A percentile compares a stretch with the other conserved stretches of the same genome.
Evolutionary conservation across 2,888 invertebrate species (phyloP).

Genomic region (Xestia ashworthii): DNA sequence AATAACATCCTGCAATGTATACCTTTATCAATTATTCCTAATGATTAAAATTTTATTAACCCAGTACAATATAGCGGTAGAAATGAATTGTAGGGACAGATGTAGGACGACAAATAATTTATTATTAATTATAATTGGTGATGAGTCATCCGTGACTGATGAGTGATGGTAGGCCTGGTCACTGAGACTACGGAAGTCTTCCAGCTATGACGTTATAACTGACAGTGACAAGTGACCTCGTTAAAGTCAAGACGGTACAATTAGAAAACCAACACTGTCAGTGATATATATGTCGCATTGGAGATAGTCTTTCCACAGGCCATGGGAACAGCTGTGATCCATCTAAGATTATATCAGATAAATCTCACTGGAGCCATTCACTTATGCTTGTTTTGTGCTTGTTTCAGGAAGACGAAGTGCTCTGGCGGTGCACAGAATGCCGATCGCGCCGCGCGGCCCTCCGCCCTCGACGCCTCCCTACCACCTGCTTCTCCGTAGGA

Average conservation of each 20-base stretch:
- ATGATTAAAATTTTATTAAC: not conserved
- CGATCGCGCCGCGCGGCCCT: slow-evolving; percentile 90
- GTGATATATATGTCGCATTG: not conserved
- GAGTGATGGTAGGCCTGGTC: not conserved
- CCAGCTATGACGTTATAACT: not conserved
- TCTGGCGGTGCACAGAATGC: slow-evolving; percentile 86
- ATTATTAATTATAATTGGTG: too few relatives aligned
- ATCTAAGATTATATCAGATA: slow-evolving; percentile 6
- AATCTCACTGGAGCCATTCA: not conserved
- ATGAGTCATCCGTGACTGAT: too few relatives aligned
- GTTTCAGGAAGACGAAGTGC: slow-evolving; percentile 86
- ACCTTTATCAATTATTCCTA: not conserved
- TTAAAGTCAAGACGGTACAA: not conserved
- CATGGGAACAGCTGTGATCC: not conserved
- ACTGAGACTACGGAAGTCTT: not conserved
- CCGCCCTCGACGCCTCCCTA: slow-evolving; percentile 88
- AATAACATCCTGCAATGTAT: not conserved
- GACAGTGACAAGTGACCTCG: not conserved
- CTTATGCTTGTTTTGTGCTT: slow-evolving; percentile 64
- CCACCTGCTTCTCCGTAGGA: slow-evolving; percentile 87
- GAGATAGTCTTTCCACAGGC: not conserved
- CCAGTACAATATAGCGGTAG: not conserved
- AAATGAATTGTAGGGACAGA: not conserved
- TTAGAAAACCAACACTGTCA: not conserved
- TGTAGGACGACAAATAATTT: not conserved